A percentile compares a stretch with the other conserved stretches of the same genome.
These are phyloP conservation scores for Drosophila mulleri DNA, from an alignment of 2,888 invertebrate genomes.

Conservation along the genomic window DNA sequence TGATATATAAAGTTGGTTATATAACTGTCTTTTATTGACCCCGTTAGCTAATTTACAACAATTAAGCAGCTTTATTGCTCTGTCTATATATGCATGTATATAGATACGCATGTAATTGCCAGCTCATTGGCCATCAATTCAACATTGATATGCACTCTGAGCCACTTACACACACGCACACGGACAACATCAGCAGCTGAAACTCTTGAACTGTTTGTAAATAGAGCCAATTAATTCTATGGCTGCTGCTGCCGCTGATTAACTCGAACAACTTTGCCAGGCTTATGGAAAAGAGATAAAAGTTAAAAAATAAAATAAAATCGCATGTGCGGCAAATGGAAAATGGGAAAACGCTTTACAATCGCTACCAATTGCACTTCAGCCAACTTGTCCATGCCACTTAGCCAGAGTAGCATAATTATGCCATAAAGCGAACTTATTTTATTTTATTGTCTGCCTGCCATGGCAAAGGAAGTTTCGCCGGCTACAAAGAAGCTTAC, in stretches of 20 bases:
- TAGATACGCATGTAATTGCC: slow-evolving; percentile 53
- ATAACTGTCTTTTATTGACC: slow-evolving; percentile 33
- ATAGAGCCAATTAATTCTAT: slow-evolving; percentile 67
- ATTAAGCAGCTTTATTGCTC: slow-evolving; percentile 56
- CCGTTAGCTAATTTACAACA: slow-evolving; percentile 66
- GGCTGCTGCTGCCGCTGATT: slow-evolving; percentile 37
- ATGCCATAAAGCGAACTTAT: slow-evolving; percentile 48
- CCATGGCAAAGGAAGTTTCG: slow-evolving; percentile 5
- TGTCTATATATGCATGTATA: slow-evolving; percentile 27
- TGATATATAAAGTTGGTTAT: background rate
- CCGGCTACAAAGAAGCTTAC: background rate
- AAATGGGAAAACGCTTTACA: slow-evolving; percentile 41
- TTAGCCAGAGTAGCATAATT: slow-evolving; percentile 39
- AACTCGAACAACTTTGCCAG: slow-evolving; percentile 35
- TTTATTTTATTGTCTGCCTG: slow-evolving; percentile 43
- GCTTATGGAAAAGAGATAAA: slow-evolving; percentile 48
- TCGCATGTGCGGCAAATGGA: slow-evolving; percentile 40
- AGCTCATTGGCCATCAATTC: slow-evolving; percentile 52
- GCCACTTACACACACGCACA: slow-evolving; percentile 42
- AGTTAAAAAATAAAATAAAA: slow-evolving; percentile 20
- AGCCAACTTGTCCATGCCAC: slow-evolving; percentile 27
- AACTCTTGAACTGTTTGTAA: slow-evolving; percentile 52
- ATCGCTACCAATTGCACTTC: slow-evolving; percentile 33
- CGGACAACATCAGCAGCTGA: slow-evolving; percentile 6
- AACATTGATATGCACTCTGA: slow-evolving; percentile 71